phyloP scores from a whole-genome alignment of 2,888 invertebrate genomes.

The Ceratothoa steindachneri region DNA sequence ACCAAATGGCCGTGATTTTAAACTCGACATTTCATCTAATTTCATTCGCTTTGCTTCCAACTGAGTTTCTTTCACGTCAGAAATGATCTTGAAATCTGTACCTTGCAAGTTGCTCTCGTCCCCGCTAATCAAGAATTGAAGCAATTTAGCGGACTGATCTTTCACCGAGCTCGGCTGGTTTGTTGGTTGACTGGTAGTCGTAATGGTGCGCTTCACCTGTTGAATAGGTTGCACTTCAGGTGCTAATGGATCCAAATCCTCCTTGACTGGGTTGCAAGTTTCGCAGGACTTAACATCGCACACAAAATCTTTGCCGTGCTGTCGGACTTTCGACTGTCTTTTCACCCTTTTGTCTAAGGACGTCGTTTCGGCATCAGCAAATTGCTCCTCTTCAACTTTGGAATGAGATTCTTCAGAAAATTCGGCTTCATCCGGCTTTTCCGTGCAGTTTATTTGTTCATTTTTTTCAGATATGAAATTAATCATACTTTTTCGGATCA shows the following conservation, averaged over 20 bases:
- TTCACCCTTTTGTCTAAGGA: conserved; percentile 30
- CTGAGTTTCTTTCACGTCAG: conserved; percentile 4
- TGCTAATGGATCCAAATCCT: background rate
- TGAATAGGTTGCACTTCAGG: background rate
- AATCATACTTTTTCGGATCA: conserved; percentile 41
- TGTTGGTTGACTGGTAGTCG: background rate
- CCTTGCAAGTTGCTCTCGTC: background rate
- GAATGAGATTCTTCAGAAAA: background rate
- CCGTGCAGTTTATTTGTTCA: conserved; percentile 2
- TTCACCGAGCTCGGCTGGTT: background rate
- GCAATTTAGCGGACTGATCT: background rate
- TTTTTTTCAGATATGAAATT: conserved; percentile 18
- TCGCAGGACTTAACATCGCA: conserved; percentile 44
- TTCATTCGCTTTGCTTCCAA: background rate
- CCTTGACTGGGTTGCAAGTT: conserved; percentile 24
- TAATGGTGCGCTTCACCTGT: background rate
- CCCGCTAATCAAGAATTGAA: background rate
- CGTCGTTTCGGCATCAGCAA: conserved; percentile 12
- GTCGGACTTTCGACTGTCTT: conserved; percentile 26
- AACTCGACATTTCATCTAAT: conserved; percentile 1
- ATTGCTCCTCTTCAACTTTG: background rate
- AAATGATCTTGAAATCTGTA: background rate
- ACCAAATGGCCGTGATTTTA: background rate
- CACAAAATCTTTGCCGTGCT: conserved; percentile 44
- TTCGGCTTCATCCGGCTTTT: background rate